Conservation (phyloP, 2,113 vertebrate species). For the Emberiza fucata region DNA sequence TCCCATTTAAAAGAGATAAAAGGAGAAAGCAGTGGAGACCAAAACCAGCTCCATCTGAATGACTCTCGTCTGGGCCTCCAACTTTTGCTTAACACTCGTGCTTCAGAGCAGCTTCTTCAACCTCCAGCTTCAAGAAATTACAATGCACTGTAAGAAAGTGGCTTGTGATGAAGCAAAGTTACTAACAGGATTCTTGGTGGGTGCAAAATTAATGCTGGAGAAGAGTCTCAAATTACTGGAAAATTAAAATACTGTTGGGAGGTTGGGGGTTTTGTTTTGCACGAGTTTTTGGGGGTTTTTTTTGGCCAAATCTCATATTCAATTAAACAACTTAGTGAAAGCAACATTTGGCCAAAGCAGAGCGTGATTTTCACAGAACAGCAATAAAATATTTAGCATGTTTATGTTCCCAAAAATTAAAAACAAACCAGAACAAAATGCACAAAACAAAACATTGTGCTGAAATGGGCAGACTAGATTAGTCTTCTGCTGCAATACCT, state of each 20-base stretch:
- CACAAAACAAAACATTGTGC: background rate
- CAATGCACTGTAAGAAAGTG: background rate
- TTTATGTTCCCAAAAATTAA: background rate
- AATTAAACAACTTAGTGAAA: background rate
- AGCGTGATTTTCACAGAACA: background rate
- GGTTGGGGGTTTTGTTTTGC: background rate
- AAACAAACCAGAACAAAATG: background rate
- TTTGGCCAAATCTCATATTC: background rate
- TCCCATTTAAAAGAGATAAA: background rate
- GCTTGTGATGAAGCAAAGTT: background rate
- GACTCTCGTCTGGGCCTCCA: background rate
- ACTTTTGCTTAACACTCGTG: background rate
- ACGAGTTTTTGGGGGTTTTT: background rate
- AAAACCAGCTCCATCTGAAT: background rate
- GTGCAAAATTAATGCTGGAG: background rate
- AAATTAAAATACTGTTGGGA: background rate
- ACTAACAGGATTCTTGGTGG: background rate
- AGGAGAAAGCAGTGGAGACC: background rate
- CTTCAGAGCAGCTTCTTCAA: background rate
- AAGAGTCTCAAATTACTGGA: background rate
- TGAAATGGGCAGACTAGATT: background rate
- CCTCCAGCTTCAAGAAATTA: background rate
- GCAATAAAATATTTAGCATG: slow-evolving; percentile 3
- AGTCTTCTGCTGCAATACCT: background rate
- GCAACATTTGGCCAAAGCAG: background rate